Evolutionary conservation across 2,888 invertebrate species (phyloP).

Genomic region (Bedellia somnulentella): DNA sequence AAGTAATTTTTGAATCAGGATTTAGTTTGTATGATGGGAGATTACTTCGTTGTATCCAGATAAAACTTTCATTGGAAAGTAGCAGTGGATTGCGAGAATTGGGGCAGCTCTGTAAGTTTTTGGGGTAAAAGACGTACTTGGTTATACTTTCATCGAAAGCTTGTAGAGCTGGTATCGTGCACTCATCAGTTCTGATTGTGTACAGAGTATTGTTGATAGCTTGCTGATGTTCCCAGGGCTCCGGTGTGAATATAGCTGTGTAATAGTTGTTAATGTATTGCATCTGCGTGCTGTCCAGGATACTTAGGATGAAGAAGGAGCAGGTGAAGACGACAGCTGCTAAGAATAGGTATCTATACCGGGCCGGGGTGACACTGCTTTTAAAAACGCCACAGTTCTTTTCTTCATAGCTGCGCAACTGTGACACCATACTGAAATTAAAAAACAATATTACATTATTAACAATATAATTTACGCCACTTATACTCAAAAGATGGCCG

Average conservation of each 20-base stretch:
- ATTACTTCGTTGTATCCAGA: slow-evolving; percentile 54
- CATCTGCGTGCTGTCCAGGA: slow-evolving; percentile 27
- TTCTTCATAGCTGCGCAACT: too few relatives aligned
- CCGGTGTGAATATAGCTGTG: slow-evolving; percentile 12
- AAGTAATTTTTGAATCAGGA: slow-evolving; percentile 40
- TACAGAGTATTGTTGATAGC: slow-evolving; percentile 28
- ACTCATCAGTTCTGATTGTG: slow-evolving; percentile 66
- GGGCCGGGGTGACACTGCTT: slow-evolving; percentile 19
- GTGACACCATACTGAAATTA: slow-evolving; percentile 47
- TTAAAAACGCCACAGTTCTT: slow-evolving; percentile 15
- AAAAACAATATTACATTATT: too few relatives aligned
- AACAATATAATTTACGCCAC: too few relatives aligned
- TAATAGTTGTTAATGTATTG: slow-evolving; percentile 23
- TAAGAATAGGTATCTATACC: slow-evolving; percentile 35
- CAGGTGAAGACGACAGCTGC: slow-evolving; percentile 30
- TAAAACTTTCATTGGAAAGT: slow-evolving; percentile 59
- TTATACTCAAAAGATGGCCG: too few relatives aligned
- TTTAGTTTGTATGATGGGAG: slow-evolving; percentile 49
- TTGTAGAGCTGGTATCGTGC: slow-evolving; percentile 66
- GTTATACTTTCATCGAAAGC: slow-evolving; percentile 61
- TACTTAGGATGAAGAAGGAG: slow-evolving; percentile 30
- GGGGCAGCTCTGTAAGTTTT: slow-evolving; percentile 51
- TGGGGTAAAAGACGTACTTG: slow-evolving; percentile 51
- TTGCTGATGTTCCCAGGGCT: slow-evolving; percentile 15
- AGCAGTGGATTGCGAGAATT: slow-evolving; percentile 52